Base-by-base conservation (phyloP, 2,797 vertebrate species). In the Cetoscarus ocellatus region DNA sequence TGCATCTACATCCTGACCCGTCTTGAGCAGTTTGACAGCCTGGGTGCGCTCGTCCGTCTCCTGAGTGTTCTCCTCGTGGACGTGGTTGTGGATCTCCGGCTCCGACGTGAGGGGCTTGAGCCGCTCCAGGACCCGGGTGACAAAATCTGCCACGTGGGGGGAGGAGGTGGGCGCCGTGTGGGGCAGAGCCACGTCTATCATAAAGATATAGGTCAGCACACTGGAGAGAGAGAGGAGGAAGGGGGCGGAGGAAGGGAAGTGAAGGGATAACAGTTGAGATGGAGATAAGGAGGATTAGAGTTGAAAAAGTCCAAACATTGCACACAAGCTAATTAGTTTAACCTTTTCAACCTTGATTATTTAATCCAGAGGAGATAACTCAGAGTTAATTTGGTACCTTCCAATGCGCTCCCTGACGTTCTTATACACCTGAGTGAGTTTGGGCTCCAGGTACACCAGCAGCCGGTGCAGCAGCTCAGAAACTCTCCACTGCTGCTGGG, bases 21-120 rank as follows among this genome's bases (percentile, higher is more conserved):
- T 99, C 94, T 98, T 99, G 80, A 99, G 94, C 80, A 99, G 95
- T 89, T 98, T 99, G 94, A 99, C 97, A 94, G 96, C 97, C 94
- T 99, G 97, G 81, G 96, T 98, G 91, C 95, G 90, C 85, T 98
- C 96, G 55, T 98, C 97, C 88, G 96, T 96, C 91, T 96, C 96
- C 51, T 95, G 86, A 83, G 96, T 95, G 62, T 98, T 97, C 89
- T 98, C 97, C 88, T 99, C 97, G 90, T 96, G 94, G 36, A 99
- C 94, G 12, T 99, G 97, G 90, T 98, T 99, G 92, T 96, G 97
- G 86, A 99, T 98, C 92, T 99, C 97, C 49, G 95, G 95, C 83
- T 97, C 97, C 3, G 93, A 95, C 84, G 95, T 96, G 60, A 99
- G 96, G 50, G 97, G 97, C 91, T 97, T 96, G 65, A 99, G 95